Evolutionary conservation across 2,888 invertebrate species (phyloP).

Genomic region (Limulus polyphemus): DNA sequence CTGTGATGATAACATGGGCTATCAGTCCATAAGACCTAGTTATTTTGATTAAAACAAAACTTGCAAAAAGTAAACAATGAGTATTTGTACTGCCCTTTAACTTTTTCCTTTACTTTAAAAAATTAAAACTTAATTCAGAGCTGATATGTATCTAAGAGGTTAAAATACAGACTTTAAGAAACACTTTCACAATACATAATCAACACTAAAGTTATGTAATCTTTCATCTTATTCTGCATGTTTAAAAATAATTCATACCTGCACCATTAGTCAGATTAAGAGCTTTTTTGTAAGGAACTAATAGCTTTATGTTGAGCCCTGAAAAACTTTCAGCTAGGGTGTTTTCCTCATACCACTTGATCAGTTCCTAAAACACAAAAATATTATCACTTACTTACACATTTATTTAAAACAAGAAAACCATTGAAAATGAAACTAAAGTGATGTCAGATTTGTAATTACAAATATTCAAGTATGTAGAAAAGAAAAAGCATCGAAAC

Average conservation of each 20-base stretch:
- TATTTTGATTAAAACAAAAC: no score
- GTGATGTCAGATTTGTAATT: not conserved
- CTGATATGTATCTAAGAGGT: no score
- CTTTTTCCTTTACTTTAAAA: no score
- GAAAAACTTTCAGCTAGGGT: conserved; percentile 82
- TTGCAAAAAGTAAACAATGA: no score
- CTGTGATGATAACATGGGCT: no score
- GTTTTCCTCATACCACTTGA: conserved; percentile 81
- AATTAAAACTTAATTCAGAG: no score
- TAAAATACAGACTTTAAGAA: no score
- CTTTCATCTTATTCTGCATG: no score
- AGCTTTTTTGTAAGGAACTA: conserved; percentile 32
- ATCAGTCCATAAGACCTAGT: no score
- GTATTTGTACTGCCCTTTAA: no score
- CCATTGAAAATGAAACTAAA: not conserved
- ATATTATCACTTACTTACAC: not conserved
- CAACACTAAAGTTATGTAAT: no score
- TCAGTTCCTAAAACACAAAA: conserved; percentile 50
- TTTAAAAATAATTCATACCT: conserved; percentile 8
- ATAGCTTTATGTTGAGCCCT: conserved; percentile 39
- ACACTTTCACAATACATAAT: no score
- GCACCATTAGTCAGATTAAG: conserved; percentile 7
- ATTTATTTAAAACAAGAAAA: not conserved
- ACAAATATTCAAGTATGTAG: not conserved
- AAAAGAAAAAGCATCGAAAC: not conserved